Conservation (phyloP, 2,113 vertebrate species). For the Anolis carolinensis region DNA sequence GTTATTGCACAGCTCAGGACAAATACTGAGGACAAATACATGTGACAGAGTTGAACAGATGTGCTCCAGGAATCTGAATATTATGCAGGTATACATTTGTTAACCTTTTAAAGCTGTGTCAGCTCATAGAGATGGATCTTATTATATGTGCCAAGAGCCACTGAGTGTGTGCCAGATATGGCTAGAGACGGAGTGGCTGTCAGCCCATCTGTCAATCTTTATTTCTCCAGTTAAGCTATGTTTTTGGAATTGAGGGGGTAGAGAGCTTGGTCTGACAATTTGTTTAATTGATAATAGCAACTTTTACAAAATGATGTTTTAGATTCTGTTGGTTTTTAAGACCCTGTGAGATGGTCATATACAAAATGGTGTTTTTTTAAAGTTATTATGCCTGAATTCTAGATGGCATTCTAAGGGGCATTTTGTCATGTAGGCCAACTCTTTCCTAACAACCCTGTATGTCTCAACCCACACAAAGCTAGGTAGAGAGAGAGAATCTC, state of each 20-base stretch:
- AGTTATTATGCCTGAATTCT: too few relatives aligned
- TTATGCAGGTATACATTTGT: conserved; percentile 47
- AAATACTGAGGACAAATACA: conserved; percentile 17
- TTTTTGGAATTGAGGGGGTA: conserved; percentile 1
- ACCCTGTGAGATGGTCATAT: neutral
- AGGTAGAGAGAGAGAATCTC: too few relatives aligned
- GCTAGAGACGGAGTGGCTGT: conserved; percentile 48
- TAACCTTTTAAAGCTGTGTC: conserved; percentile 52
- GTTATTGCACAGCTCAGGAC: conserved; percentile 43
- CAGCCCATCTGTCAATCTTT: conserved; percentile 50
- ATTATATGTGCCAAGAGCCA: conserved; percentile 43
- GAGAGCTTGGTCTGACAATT: conserved; percentile 5
- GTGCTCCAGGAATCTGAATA: conserved; percentile 8
- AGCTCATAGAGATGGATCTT: conserved; percentile 20
- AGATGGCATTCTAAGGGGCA: too few relatives aligned
- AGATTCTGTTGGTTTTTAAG: neutral
- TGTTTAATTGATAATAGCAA: conserved; percentile 15
- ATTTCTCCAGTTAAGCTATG: conserved; percentile 25
- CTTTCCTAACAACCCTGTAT: too few relatives aligned
- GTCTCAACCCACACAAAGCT: too few relatives aligned
- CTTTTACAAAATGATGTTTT: neutral
- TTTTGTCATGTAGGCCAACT: too few relatives aligned
- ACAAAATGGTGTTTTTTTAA: neutral
- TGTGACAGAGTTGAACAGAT: neutral
- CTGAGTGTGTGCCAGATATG: conserved; percentile 46